Evolutionary conservation across 2,888 invertebrate genomes (phyloP).

Genomic region (Leptarthrus brevirostris): DNA sequence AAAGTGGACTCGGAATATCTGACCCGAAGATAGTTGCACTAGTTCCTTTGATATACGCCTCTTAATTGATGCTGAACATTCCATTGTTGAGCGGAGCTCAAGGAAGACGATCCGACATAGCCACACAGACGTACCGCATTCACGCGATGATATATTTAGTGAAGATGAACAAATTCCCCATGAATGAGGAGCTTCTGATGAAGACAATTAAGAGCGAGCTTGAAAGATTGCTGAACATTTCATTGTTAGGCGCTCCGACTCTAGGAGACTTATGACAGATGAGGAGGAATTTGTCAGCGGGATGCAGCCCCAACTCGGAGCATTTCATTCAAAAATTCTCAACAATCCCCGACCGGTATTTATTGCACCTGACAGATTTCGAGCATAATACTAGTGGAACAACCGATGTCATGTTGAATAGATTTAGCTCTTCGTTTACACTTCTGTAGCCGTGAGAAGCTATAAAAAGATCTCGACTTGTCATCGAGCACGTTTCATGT

Average conservation of each 20-base stretch:
- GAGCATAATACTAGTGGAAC: too few relatives aligned
- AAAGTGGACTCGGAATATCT: neutral
- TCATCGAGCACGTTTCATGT: slow-evolving; percentile 1
- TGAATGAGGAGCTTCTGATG: slow-evolving; percentile 1
- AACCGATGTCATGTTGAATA: too few relatives aligned
- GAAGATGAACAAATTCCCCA: slow-evolving; percentile 9
- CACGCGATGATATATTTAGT: neutral
- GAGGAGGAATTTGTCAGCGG: neutral
- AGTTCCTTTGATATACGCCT: slow-evolving; percentile 33
- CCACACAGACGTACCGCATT: neutral
- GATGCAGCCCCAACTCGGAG: neutral
- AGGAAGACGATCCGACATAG: neutral
- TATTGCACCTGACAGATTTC: slow-evolving; percentile 11
- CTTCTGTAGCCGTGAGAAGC: neutral
- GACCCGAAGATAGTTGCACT: slow-evolving; percentile 27
- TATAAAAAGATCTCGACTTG: slow-evolving; percentile 24
- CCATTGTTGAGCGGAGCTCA: slow-evolving; percentile 20
- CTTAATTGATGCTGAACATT: slow-evolving; percentile 35
- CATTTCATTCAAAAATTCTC: slow-evolving; percentile 34
- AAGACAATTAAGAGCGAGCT: slow-evolving; percentile 20
- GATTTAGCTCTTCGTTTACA: neutral
- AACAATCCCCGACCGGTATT: neutral
- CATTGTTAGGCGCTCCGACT: too few relatives aligned
- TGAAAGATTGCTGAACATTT: neutral
- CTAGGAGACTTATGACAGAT: neutral